Percentiles rank a stretch among this genome's conserved stretches.
Conservation (phyloP, 2,113 vertebrate species). For the Periophthalmodon schlosseri region DNA sequence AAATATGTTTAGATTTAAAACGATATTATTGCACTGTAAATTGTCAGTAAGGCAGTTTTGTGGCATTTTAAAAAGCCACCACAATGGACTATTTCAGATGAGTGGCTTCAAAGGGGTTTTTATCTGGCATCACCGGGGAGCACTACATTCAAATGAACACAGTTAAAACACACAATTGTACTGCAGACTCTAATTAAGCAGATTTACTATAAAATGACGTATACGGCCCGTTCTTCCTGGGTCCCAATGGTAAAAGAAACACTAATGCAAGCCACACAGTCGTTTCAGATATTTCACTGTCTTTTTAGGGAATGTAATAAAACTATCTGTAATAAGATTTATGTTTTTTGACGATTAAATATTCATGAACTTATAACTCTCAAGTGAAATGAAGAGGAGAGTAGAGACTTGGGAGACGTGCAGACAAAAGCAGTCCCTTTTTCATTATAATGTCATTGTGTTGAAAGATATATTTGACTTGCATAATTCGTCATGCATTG, state of each 20-base stretch:
- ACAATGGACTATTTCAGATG: neutral
- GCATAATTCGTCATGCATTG: neutral
- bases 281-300: neutral
- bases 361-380: constrained; percentile 10
- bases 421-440: neutral
- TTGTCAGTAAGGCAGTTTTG: neutral
- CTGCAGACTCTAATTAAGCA: constrained; percentile 41
- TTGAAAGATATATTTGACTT: neutral
- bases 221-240: constrained; percentile 24
- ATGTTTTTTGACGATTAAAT: neutral
- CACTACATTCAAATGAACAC: constrained; percentile 15
- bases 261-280: neutral
- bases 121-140: neutral
- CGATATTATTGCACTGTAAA: neutral
- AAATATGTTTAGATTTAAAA: neutral
- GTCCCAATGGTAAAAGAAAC: constrained; percentile 12
- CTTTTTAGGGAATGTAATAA: neutral
- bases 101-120: neutral
- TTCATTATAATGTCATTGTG: constrained; percentile 4
- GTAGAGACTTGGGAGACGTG: neutral
- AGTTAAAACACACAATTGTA: constrained; percentile 22
- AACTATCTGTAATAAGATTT: neutral
- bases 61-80: neutral
- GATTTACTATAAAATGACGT: constrained; percentile 35
- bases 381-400: constrained; percentile 1